These are phyloP conservation scores for Connochaetes taurinus DNA, from an alignment of 2,113 vertebrate genomes.

Conservation along the genomic window DNA sequence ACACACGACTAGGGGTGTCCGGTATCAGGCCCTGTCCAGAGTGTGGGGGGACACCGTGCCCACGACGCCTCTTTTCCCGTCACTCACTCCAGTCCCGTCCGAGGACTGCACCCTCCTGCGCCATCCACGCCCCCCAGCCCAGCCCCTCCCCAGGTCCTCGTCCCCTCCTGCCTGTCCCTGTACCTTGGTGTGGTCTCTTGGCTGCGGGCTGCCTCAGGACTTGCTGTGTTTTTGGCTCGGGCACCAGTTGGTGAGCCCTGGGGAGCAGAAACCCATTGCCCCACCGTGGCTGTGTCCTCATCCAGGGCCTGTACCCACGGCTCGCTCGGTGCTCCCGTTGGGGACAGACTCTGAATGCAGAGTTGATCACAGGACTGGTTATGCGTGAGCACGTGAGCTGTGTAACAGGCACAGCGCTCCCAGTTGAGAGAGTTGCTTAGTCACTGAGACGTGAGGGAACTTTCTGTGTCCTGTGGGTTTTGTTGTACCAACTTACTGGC, in stretches of 20 bases:
- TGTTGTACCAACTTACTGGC: background rate
- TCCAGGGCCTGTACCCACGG: background rate
- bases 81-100: background rate
- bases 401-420: rapidly evolving
- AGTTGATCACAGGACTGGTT: background rate
- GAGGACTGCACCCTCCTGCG: background rate
- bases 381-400: too few relatives aligned
- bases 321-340: rapidly evolving
- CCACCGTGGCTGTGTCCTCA: rapidly evolving
- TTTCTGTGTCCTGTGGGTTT: background rate
- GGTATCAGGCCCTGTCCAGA: background rate
- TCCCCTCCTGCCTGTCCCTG: too few relatives aligned
- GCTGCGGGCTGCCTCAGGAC: rapidly evolving
- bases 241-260: background rate
- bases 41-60: too few relatives aligned
- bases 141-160: background rate
- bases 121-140: background rate
- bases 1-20: background rate
- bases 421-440: too few relatives aligned
- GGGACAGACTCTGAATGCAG: background rate
- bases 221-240: background rate
- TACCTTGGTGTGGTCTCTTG: background rate
- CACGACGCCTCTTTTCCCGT: background rate
- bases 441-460: background rate
- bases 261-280: rapidly evolving